Base-by-base conservation (phyloP, 1,140 invertebrate genomes). In the Saccostrea cuccullata region DNA sequence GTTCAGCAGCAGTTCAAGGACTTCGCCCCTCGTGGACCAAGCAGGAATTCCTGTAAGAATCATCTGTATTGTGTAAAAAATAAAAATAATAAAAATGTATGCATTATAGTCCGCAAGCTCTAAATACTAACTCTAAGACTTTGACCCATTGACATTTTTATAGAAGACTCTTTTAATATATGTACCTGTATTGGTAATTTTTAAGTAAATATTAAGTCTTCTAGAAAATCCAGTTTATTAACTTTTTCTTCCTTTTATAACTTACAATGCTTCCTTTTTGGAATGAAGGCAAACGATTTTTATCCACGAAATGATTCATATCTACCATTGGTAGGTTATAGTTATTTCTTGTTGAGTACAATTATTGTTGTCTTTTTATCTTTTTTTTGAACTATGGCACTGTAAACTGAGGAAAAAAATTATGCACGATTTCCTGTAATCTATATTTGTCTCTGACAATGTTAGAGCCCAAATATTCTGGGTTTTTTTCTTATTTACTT, bases 21-120 rank as follows among this genome's bases (percentile, higher is more conserved):
- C 90, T 17, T 92, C 92, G 4, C 92, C 93, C 6, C 87, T 94
- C 0, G 90, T 88, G 86, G 91, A 91, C 5, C 90, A 92, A 64
- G 64, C 84, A 36, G 89, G 92, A 84, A 92, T 94, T 67, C 90
- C 92, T 88, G 93, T 94, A 87, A 87, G 90, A 73, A 13, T 67
- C 13, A n/a, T 23, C 0, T 73, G 11, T 30, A 23, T 26, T 73
- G 26, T 73, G 20, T 64, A 17, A 20, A 64, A 64, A 20, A 17
- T 13, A 4, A 13, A 17, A 20, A 60, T 60, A 60, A 17, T 60
- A 60, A 60, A 20, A 47, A 47, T 47, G 47, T 47, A 47, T 47
- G 47, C 5, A 47, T 47, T 2, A 47, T 2, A 9, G 47, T 8
- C 5, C 0, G 47, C 47, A 6, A 47, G 47, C 47, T 47, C 47